Evolutionary conservation across 2,797 vertebrate species (phyloP).

Genomic region (Pogoniulus pusillus): DNA sequence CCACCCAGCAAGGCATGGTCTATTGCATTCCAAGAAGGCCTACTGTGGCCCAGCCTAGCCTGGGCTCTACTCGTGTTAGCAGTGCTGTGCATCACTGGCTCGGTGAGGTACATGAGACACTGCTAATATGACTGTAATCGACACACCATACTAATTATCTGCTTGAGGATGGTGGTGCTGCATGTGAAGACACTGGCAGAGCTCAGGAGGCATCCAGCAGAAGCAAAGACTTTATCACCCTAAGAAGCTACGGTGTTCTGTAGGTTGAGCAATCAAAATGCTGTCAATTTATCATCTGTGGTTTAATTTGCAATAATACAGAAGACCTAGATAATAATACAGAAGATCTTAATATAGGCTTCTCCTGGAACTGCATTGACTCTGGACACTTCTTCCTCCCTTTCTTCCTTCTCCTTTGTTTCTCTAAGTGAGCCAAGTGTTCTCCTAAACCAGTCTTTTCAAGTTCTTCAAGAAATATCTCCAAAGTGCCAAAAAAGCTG

Average conservation of each 20-base stretch:
- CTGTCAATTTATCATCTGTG: not conserved
- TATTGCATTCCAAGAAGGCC: too few species aligned
- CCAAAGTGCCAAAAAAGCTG: not conserved
- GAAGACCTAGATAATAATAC: not conserved
- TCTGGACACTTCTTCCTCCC: not conserved
- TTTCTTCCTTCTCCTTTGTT: not conserved
- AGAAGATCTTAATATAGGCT: not conserved
- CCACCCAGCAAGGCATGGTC: too few species aligned
- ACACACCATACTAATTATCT: too few species aligned
- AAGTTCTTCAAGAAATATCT: not conserved
- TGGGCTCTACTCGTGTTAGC: too few species aligned
- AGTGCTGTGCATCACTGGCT: too few species aligned
- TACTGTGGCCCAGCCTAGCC: too few species aligned
- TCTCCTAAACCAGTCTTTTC: not conserved
- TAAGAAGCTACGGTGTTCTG: not conserved
- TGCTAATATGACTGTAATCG: too few species aligned
- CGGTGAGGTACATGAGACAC: too few species aligned
- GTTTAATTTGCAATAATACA: not conserved
- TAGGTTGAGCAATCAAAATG: not conserved
- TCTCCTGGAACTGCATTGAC: not conserved
- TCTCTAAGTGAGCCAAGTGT: not conserved
- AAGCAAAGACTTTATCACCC: not conserved
- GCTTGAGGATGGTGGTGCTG: too few species aligned
- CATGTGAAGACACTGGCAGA: too few species aligned
- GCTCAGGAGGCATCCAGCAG: not conserved